Evolutionary conservation across 2,113 vertebrate genomes (phyloP).

Genomic region (Pseudois nayaur): DNA sequence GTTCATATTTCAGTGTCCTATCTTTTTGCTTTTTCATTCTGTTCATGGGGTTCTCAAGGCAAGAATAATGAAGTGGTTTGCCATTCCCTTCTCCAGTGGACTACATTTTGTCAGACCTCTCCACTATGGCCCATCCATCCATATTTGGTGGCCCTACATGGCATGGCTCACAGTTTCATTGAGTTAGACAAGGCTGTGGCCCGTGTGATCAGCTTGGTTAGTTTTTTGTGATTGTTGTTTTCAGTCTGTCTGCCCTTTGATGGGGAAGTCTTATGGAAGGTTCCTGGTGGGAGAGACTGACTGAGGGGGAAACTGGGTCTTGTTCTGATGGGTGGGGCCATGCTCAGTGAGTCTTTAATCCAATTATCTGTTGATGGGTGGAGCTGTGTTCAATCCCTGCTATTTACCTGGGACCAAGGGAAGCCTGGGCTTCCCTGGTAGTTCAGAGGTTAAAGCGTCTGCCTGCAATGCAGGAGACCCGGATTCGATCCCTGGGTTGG

Average conservation of each 20-base stretch:
- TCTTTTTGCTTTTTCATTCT: not conserved
- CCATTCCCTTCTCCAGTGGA: not conserved
- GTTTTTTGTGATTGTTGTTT: not conserved
- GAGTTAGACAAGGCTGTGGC: not conserved
- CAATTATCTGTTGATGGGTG: not conserved
- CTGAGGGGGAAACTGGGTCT: not conserved
- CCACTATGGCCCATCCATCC: not conserved
- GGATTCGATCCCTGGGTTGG: no score
- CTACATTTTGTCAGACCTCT: not conserved
- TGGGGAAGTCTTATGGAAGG: not conserved
- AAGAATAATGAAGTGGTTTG: not conserved
- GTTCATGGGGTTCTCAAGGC: not conserved
- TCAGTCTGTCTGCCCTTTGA: not conserved
- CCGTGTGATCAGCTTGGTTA: not conserved
- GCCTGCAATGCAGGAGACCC: no score
- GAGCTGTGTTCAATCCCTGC: not conserved
- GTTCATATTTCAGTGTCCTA: not conserved
- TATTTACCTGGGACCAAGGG: no score
- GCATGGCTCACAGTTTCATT: not conserved
- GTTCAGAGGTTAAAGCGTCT: no score
- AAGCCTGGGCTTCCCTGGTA: no score
- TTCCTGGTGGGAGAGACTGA: not conserved
- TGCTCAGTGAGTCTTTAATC: not conserved
- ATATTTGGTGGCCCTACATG: not conserved
- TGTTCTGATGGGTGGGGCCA: not conserved